Evolutionary conservation across 2,113 vertebrate species (phyloP).

Genomic region (Pao palembangensis): DNA sequence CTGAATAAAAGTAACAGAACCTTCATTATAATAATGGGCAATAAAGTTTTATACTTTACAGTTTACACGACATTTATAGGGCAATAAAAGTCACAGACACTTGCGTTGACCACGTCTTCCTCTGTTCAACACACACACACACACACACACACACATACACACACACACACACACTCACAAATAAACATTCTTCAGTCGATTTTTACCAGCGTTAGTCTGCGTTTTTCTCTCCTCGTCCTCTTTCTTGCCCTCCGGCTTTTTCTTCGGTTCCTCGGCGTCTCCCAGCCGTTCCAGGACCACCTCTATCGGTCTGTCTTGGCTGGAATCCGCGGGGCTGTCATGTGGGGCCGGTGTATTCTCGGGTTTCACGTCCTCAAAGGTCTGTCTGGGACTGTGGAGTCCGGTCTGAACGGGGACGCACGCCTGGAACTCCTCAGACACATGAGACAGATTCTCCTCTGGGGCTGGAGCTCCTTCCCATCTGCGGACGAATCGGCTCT

Average conservation of each 20-base stretch:
- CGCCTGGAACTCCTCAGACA: conserved; percentile 25
- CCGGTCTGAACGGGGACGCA: conserved; percentile 50
- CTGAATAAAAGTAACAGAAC: conserved; percentile 55
- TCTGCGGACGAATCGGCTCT: conserved; percentile 64
- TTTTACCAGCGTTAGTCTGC: conserved; percentile 50
- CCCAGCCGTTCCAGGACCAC: conserved; percentile 63
- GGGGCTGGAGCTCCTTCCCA: conserved; percentile 60
- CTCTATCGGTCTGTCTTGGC: conserved; percentile 51
- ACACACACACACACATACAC: conserved; percentile 16
- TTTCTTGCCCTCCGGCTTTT: conserved; percentile 51
- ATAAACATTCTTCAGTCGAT: conserved; percentile 42
- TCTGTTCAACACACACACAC: conserved; percentile 10
- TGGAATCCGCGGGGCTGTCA: conserved; percentile 46
- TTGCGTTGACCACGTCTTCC: conserved; percentile 41
- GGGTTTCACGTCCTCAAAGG: conserved; percentile 56
- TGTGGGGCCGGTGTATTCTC: conserved; percentile 44
- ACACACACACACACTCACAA: conserved; percentile 48
- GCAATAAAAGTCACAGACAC: conserved; percentile 68
- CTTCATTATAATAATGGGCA: conserved; percentile 69
- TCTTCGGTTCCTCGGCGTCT: conserved; percentile 45
- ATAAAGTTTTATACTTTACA: conserved; percentile 66
- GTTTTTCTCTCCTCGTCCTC: conserved; percentile 52
- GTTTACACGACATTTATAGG: conserved; percentile 73
- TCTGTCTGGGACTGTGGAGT: conserved; percentile 44
- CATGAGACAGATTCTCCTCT: conserved; percentile 42